These are phyloP conservation scores for Periophthalmus magnuspinnatus DNA, from an alignment of 2,797 vertebrate genomes.

Conservation along the genomic window DNA sequence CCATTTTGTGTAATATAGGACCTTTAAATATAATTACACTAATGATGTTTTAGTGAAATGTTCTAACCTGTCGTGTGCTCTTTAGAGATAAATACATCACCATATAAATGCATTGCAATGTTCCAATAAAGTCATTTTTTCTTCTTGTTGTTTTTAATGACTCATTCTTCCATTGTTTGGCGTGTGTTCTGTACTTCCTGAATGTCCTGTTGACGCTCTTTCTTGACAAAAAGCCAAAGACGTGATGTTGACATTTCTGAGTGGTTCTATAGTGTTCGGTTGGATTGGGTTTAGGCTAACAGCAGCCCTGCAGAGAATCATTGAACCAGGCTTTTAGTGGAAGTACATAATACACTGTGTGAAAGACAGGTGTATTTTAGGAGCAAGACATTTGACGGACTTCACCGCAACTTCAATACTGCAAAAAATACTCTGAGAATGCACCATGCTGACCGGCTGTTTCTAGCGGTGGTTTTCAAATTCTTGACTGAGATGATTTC, in stretches of 20 bases:
- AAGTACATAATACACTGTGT: background rate
- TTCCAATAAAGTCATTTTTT: too few species aligned
- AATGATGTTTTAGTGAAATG: too few species aligned
- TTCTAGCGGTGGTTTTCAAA: too few species aligned
- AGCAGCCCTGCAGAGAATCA: background rate
- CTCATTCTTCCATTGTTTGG: too few species aligned
- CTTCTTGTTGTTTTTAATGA: too few species aligned
- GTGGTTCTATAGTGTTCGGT: background rate
- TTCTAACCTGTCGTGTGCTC: too few species aligned
- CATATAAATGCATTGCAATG: too few species aligned
- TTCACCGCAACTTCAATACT: conserved; percentile 5
- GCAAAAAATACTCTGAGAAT: background rate
- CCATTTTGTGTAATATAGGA: too few species aligned
- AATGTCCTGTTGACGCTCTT: background rate
- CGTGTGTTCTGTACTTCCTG: background rate
- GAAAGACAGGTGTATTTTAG: background rate
- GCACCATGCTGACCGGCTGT: too few species aligned
- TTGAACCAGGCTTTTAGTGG: conserved; percentile 5
- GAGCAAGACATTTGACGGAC: background rate
- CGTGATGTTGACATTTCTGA: conserved; percentile 3
- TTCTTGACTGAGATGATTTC: too few species aligned
- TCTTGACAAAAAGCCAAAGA: background rate
- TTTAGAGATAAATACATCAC: too few species aligned
- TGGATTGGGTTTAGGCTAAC: background rate
- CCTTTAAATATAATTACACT: too few species aligned